Percentiles rank a stretch among this genome's conserved stretches.
Conservation (phyloP, 2,888 invertebrate genomes). For the Abscondita cerata region DNA sequence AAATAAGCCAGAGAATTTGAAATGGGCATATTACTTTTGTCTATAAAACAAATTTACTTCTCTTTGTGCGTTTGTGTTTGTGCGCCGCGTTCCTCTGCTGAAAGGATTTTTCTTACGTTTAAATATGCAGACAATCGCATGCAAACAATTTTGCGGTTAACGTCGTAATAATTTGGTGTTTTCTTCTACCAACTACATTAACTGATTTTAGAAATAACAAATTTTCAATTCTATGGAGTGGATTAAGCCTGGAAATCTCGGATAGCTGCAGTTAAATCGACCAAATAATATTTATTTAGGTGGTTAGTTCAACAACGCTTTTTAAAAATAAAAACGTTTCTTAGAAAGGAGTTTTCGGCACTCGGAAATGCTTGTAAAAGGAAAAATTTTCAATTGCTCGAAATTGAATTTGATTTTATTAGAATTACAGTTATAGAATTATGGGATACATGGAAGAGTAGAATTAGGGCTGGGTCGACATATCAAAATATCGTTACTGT, state of each 20-base stretch:
- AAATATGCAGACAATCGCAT: neutral
- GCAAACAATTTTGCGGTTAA: constrained; percentile 5
- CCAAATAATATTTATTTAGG: constrained; percentile 7
- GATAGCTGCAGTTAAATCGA: constrained; percentile 3
- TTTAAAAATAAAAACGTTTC: neutral
- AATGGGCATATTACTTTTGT: constrained; percentile 7
- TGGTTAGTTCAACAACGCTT: constrained; percentile 6
- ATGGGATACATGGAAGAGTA: neutral
- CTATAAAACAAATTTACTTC: constrained; percentile 6
- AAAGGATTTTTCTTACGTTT: neutral
- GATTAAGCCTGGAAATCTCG: constrained; percentile 6
- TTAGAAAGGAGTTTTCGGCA: constrained; percentile 1
- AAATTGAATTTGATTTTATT: constrained; percentile 7
- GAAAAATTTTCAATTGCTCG: constrained; percentile 5
- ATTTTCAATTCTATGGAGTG: constrained; percentile 7
- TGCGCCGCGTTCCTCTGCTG: no score
- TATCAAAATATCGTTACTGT: constrained; percentile 11
- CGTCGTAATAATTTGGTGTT: neutral
- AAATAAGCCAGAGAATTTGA: constrained; percentile 2
- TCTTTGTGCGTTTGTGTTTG: no score
- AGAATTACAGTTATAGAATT: constrained; percentile 7
- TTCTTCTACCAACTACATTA: constrained; percentile 1
- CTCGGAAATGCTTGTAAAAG: constrained; percentile 6
- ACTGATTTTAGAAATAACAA: constrained; percentile 5
- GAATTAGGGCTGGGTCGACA: constrained; percentile 3